phyloP scores from a whole-genome alignment of 2,888 invertebrate genomes.

The Halictus quadricinctus region DNA sequence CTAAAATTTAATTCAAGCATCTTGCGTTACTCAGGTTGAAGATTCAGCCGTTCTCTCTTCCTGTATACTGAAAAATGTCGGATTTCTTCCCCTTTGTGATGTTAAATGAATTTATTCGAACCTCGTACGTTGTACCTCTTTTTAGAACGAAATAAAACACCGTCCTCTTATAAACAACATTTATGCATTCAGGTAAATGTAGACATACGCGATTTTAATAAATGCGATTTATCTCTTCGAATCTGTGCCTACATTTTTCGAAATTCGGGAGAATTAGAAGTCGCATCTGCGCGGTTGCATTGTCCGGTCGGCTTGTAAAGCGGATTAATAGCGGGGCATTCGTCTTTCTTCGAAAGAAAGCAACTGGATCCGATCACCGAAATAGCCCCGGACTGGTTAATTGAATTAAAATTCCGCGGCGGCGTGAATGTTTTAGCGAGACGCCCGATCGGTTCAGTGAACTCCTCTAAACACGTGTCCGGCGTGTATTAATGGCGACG shows the following conservation, averaged over 20 bases:
- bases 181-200: neutral
- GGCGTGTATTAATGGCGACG: slow-evolving; percentile 41
- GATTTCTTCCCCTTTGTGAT: neutral
- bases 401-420: slow-evolving; percentile 23
- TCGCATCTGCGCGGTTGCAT: neutral
- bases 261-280: neutral
- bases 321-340: neutral
- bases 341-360: neutral
- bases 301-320: neutral
- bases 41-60: neutral
- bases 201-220: neutral
- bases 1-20: neutral
- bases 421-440: slow-evolving; percentile 26
- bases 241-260: neutral
- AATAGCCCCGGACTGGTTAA: slow-evolving; percentile 2
- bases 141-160: neutral
- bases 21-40: neutral
- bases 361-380: neutral
- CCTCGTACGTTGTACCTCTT: neutral
- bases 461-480: slow-evolving; percentile 24
- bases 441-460: slow-evolving; percentile 32
- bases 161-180: neutral
- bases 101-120: neutral
- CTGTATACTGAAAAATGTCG: neutral
- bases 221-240: neutral